Evolutionary conservation across 2,888 invertebrate genomes (phyloP).

Genomic region (Andrena minutula): DNA sequence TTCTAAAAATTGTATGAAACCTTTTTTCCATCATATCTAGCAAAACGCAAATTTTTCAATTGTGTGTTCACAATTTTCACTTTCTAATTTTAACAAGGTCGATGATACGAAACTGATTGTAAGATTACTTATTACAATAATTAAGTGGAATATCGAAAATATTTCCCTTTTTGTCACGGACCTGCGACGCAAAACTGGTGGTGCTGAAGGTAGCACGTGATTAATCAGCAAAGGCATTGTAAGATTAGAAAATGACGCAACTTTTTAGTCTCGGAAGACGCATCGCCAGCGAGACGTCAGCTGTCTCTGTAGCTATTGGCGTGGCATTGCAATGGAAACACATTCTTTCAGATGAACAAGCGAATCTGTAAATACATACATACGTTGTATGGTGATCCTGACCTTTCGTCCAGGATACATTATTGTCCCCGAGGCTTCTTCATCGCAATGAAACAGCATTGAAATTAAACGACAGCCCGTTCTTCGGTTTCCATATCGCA

Average conservation of each 20-base stretch:
- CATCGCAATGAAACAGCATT: slow-evolving; percentile 33
- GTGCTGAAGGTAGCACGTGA: too few species aligned
- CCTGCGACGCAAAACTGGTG: background rate
- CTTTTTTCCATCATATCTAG: too few species aligned
- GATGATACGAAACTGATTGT: too few species aligned
- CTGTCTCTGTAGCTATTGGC: slow-evolving; percentile 26
- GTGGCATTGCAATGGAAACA: slow-evolving; percentile 4
- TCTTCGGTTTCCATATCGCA: background rate
- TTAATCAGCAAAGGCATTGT: slow-evolving; percentile 7
- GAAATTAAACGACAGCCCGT: slow-evolving; percentile 10
- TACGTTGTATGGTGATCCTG: slow-evolving; percentile 70
- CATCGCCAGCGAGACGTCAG: slow-evolving; percentile 19
- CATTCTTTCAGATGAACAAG: slow-evolving; percentile 41
- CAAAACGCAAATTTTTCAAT: too few species aligned
- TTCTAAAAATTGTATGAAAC: too few species aligned
- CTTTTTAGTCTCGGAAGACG: slow-evolving; percentile 55
- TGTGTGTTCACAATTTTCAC: too few species aligned
- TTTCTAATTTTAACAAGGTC: too few species aligned
- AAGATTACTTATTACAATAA: background rate
- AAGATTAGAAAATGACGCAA: slow-evolving; percentile 74
- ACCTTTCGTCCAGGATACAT: slow-evolving; percentile 77
- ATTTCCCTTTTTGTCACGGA: background rate
- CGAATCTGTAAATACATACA: slow-evolving; percentile 15
- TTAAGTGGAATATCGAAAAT: background rate
- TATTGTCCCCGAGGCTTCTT: slow-evolving; percentile 57